Evolutionary conservation across 2,888 invertebrate genomes (phyloP).

Genomic region (Limnephilus rhombicus): DNA sequence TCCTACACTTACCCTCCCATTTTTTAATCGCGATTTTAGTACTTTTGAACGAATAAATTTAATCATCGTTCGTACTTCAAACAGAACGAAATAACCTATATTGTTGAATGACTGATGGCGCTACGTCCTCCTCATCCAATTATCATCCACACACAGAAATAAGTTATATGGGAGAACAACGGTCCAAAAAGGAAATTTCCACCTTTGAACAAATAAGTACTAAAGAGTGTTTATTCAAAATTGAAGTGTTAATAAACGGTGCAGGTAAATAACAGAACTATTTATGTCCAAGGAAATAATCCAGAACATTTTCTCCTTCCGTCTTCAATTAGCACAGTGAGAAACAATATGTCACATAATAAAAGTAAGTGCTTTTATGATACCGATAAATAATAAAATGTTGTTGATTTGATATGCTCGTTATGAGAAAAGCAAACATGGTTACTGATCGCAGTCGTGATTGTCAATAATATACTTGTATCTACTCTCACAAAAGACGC

Average conservation of each 20-base stretch:
- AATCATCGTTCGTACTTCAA: too few species aligned
- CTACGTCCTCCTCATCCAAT: too few species aligned
- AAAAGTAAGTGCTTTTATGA: not conserved
- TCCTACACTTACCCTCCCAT: too few species aligned
- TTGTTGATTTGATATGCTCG: not conserved
- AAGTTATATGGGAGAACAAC: too few species aligned
- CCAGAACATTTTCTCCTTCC: not conserved
- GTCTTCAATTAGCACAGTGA: not conserved
- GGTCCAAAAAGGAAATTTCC: not conserved
- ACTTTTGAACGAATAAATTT: too few species aligned
- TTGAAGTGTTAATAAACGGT: not conserved
- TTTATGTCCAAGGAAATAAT: not conserved
- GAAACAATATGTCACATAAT: not conserved
- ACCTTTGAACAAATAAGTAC: not conserved
- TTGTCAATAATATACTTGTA: not conserved
- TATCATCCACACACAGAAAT: too few species aligned
- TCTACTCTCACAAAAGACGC: not conserved
- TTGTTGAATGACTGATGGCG: too few species aligned
- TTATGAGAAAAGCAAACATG: not conserved
- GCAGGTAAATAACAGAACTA: not conserved
- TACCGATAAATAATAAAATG: not conserved
- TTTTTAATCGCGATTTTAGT: too few species aligned
- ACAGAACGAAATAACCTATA: too few species aligned
- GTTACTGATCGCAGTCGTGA: not conserved
- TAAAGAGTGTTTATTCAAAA: too few species aligned